Conservation (phyloP, 2,797 vertebrate species). For the Nannoperca australis region DNA sequence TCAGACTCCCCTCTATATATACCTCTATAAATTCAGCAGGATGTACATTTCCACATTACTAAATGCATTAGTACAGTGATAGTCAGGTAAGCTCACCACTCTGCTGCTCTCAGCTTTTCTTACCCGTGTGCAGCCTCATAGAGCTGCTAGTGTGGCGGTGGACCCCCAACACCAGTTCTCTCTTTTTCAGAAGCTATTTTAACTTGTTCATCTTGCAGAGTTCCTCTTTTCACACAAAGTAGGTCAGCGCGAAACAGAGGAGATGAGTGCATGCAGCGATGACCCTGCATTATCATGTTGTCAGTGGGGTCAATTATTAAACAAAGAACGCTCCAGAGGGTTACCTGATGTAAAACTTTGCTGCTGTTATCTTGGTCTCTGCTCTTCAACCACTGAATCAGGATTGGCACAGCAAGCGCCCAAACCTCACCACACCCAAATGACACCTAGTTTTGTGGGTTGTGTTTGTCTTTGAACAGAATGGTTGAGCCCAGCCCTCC, state of each 20-base stretch:
- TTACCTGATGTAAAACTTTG: neutral
- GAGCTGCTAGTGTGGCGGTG: neutral
- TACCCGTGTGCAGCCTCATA: neutral
- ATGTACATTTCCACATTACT: too few species aligned
- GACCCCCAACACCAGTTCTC: neutral
- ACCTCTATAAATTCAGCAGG: neutral
- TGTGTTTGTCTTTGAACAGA: slow-evolving; percentile 76
- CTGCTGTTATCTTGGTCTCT: neutral
- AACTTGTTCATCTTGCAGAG: neutral
- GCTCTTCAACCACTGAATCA: neutral
- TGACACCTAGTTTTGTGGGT: slow-evolving; percentile 25
- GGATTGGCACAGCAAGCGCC: neutral
- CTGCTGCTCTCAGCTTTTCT: neutral
- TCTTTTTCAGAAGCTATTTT: neutral
- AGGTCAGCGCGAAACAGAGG: neutral
- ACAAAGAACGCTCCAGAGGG: neutral
- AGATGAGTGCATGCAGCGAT: neutral
- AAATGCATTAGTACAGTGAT: neutral
- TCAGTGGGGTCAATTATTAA: neutral
- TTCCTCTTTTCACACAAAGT: neutral
- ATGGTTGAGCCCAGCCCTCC: slow-evolving; percentile 94
- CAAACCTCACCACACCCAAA: slow-evolving; percentile 20
- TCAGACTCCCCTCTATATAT: neutral
- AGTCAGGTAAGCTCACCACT: neutral
- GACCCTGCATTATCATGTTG: neutral